Percentiles rank a stretch among this genome's conserved stretches.
Evolutionary conservation across 2,797 vertebrate genomes (phyloP).

Genomic region (Cynodonichthys magdalenae): DNA sequence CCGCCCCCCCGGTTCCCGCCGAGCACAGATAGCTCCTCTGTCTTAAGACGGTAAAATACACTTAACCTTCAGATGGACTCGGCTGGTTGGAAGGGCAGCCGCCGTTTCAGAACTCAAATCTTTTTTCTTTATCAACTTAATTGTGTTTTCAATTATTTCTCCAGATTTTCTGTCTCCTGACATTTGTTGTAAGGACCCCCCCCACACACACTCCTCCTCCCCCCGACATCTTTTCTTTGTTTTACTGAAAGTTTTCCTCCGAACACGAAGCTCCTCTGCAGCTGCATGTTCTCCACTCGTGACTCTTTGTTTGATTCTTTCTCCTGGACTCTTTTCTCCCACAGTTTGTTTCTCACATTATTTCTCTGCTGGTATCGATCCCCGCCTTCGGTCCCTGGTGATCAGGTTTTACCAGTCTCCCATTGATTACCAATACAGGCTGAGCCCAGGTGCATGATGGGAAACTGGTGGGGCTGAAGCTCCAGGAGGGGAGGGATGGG

Average conservation of each 20-base stretch:
- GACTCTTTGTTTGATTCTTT: conserved; percentile 4
- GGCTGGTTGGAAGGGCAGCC: conserved; percentile 51
- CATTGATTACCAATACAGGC: conserved; percentile 74
- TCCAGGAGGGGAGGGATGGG: conserved; percentile 25
- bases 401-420: conserved; percentile 73
- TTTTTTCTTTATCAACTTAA: conserved; percentile 73
- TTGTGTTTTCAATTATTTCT: conserved; percentile 75
- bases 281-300: neutral
- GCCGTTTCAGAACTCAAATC: conserved; percentile 59
- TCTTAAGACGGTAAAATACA: conserved; percentile 70
- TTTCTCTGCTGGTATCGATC: conserved; percentile 69
- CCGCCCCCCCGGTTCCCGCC: conserved; percentile 21
- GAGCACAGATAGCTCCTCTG: conserved; percentile 58
- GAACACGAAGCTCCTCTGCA: neutral
- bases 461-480: conserved; percentile 37
- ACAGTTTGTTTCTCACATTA: conserved; percentile 61
- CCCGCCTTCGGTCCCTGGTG: conserved; percentile 56
- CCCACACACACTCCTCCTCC: neutral
- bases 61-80: conserved; percentile 73
- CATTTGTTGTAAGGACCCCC: conserved; percentile 64
- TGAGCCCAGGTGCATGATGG: conserved; percentile 55
- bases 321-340: conserved; percentile 8
- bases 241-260: conserved; percentile 23
- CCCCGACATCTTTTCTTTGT: conserved; percentile 18
- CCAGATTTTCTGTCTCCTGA: conserved; percentile 68